These are phyloP conservation scores for Brachionus koreanus DNA, from an alignment of 1,140 invertebrate species.

Conservation along the genomic window DNA sequence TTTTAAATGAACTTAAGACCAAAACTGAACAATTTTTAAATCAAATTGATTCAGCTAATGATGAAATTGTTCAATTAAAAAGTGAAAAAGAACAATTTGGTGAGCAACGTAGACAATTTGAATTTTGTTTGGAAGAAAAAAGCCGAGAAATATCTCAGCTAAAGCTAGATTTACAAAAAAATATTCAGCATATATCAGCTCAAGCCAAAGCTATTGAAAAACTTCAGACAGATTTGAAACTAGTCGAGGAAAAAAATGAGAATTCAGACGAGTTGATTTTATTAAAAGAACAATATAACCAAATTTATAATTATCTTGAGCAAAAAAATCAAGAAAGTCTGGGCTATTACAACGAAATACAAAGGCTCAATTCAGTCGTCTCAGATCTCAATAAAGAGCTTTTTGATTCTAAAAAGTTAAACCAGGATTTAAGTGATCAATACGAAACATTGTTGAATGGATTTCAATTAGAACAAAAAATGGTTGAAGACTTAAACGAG, in stretches of 20 bases:
- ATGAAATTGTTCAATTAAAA: not conserved
- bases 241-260: not conserved
- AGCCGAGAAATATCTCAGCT: not conserved
- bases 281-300: conserved; percentile 28
- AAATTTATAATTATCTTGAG: conserved; percentile 43
- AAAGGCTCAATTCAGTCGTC: not conserved
- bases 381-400: conserved; percentile 21
- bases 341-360: conserved; percentile 40
- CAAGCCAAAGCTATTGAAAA: conserved; percentile 10
- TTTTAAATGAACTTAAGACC: conserved; percentile 6
- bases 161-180: conserved; percentile 19
- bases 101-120: conserved; percentile 32
- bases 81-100: not conserved
- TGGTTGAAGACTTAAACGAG: conserved; percentile 36
- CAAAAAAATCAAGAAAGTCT: conserved; percentile 43
- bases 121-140: conserved; percentile 39
- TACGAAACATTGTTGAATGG: conserved; percentile 33
- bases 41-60: conserved; percentile 31
- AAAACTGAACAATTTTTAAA: conserved; percentile 21
- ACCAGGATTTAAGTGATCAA: conserved; percentile 28
- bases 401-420: conserved; percentile 21
- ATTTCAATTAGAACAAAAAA: conserved; percentile 40
- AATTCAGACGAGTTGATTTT: not conserved
- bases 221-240: conserved; percentile 3
- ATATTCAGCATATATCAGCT: conserved; percentile 22